Conservation (phyloP, 2,797 vertebrate genomes). For the Adrianichthys oophorus region DNA sequence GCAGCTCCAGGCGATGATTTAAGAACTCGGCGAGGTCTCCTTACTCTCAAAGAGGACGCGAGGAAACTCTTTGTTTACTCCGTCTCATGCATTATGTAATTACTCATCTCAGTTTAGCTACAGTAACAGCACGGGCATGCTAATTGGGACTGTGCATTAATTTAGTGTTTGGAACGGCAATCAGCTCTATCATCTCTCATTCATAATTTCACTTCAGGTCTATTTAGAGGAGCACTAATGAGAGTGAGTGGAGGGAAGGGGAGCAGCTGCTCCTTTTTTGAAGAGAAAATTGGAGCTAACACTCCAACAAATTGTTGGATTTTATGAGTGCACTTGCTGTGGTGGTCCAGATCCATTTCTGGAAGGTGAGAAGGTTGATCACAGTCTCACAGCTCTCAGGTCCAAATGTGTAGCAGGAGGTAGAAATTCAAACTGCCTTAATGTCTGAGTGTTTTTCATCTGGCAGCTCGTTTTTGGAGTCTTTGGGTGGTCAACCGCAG, state of each 20-base stretch:
- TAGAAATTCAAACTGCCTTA: too few relatives aligned
- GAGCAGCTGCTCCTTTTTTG: constrained; percentile 21
- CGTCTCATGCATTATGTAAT: constrained; percentile 49
- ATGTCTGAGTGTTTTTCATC: too few relatives aligned
- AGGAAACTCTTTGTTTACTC: constrained; percentile 43
- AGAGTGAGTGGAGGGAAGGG: constrained; percentile 1
- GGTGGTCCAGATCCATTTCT: not conserved
- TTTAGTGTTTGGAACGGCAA: constrained; percentile 36
- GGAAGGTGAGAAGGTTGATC: not conserved
- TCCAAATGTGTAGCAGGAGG: too few relatives aligned
- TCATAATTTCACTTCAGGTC: constrained; percentile 43
- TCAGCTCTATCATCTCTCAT: constrained; percentile 34
- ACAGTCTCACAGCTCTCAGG: too few relatives aligned
- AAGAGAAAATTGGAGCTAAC: constrained; percentile 14
- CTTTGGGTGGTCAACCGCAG: too few relatives aligned
- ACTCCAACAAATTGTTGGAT: constrained; percentile 6
- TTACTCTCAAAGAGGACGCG: not conserved
- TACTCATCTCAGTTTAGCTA: constrained; percentile 27
- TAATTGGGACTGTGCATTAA: constrained; percentile 52
- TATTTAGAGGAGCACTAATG: constrained; percentile 41
- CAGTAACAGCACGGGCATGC: constrained; percentile 24
- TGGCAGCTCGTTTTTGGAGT: too few relatives aligned
- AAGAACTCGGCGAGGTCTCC: constrained; percentile 30
- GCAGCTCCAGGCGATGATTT: constrained; percentile 61
- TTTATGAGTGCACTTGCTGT: not conserved